Percentiles rank a stretch among this genome's conserved stretches.
These are phyloP conservation scores for Troilus luridus DNA, from an alignment of 2,888 invertebrate genomes.

Conservation along the genomic window DNA sequence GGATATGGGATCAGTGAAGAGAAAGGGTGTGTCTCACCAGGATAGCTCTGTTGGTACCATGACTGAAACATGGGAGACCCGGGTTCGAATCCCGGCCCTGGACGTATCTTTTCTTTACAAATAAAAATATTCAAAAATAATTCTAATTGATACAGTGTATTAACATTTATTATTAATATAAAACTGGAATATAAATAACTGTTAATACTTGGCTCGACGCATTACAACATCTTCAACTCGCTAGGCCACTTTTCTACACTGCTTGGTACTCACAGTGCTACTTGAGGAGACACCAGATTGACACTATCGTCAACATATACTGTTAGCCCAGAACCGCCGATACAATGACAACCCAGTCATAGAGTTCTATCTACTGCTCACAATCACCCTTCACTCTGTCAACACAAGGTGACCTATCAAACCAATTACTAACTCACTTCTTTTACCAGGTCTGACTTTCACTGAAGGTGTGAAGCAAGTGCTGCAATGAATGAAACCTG, in stretches of 20 bases:
- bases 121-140: too few relatives aligned
- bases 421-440: background rate
- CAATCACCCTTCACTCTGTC: background rate
- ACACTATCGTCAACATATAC: background rate
- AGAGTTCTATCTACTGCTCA: background rate
- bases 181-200: too few relatives aligned
- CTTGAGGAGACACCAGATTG: background rate
- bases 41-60: too few relatives aligned
- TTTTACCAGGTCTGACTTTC: background rate
- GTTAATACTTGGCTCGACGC: too few relatives aligned
- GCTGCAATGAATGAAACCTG: background rate
- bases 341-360: background rate
- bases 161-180: too few relatives aligned
- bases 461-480: background rate
- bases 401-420: background rate
- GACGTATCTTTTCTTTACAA: too few relatives aligned
- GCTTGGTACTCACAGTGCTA: background rate
- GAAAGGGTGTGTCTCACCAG: too few relatives aligned
- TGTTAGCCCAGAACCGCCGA: background rate
- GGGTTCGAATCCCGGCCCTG: too few relatives aligned
- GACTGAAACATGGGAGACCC: too few relatives aligned
- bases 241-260: background rate
- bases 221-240: too few relatives aligned
- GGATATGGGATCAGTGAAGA: too few relatives aligned
- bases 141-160: too few relatives aligned